Evolutionary conservation across 1,140 invertebrate species (phyloP).

Genomic region (Microplitis mediator): DNA sequence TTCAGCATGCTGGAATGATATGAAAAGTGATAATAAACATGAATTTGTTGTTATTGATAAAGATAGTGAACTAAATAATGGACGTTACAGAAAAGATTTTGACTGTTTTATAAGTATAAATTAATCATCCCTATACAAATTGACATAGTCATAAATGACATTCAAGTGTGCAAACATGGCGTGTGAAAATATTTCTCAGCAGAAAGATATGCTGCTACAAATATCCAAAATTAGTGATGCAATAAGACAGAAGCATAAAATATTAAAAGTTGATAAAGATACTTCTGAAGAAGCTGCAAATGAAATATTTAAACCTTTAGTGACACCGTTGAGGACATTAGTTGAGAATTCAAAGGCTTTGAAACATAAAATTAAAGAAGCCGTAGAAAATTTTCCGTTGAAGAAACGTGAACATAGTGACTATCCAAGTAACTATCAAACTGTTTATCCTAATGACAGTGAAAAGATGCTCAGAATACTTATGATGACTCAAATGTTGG

Average conservation of each 20-base stretch:
- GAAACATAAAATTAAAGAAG: too few relatives aligned
- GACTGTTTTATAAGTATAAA: constrained; percentile 20
- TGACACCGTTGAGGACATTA: constrained; percentile 25
- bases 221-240: constrained; percentile 29
- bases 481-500: too few relatives aligned
- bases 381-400: too few relatives aligned
- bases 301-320: constrained; percentile 23
- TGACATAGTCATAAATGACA: not conserved
- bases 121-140: not conserved
- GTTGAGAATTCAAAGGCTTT: not conserved
- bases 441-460: too few relatives aligned
- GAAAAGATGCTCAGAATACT: too few relatives aligned
- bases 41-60: too few relatives aligned
- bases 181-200: constrained; percentile 15
- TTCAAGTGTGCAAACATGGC: not conserved
- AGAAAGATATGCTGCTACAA: constrained; percentile 19
- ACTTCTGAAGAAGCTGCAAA: constrained; percentile 5
- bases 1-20: too few relatives aligned
- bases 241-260: constrained; percentile 29
- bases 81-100: constrained; percentile 8
- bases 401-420: too few relatives aligned
- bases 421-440: too few relatives aligned
- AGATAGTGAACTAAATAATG: constrained; percentile 13
- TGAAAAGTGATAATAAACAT: not conserved
- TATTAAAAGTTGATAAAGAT: constrained; percentile 22